Percentiles rank a stretch among this genome's conserved stretches.
These are phyloP conservation scores for Enteromius unitaeniatus DNA, from an alignment of 2,797 vertebrate genomes.

Conservation along the genomic window DNA sequence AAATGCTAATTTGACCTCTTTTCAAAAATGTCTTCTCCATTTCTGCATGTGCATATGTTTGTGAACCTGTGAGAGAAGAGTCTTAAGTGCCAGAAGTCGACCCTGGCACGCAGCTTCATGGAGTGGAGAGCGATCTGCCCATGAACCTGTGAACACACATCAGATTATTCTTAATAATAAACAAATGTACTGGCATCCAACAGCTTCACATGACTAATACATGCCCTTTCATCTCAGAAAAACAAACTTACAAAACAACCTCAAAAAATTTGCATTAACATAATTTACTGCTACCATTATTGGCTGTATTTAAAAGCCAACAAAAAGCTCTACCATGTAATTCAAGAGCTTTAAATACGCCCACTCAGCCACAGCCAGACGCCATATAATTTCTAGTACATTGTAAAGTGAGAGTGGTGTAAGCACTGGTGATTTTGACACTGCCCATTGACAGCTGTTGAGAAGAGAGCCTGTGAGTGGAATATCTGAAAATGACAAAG, in stretches of 20 bases:
- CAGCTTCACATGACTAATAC: background rate
- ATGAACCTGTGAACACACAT: constrained; percentile 82
- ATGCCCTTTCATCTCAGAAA: background rate
- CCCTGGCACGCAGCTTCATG: constrained; percentile 97
- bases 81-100: constrained; percentile 90
- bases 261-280: background rate
- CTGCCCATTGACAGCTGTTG: constrained; percentile 23
- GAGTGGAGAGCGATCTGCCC: constrained; percentile 94
- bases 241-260: background rate
- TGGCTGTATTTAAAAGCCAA: background rate
- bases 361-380: constrained; percentile 4
- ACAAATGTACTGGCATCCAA: constrained; percentile 18
- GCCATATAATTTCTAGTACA: constrained; percentile 7
- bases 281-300: background rate
- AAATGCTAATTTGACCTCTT: background rate
- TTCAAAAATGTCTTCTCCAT: background rate
- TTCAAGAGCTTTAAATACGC: constrained; percentile 18
- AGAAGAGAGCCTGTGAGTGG: constrained; percentile 34
- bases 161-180: background rate
- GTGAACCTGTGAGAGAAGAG: constrained; percentile 88
- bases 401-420: constrained; percentile 19
- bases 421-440: constrained; percentile 24
- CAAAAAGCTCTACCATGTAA: background rate
- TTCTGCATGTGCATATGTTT: background rate
- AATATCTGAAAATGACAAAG: constrained; percentile 19